phyloP scores from a whole-genome alignment of 2,797 vertebrate genomes.

The Lacerta bilineata region DNA sequence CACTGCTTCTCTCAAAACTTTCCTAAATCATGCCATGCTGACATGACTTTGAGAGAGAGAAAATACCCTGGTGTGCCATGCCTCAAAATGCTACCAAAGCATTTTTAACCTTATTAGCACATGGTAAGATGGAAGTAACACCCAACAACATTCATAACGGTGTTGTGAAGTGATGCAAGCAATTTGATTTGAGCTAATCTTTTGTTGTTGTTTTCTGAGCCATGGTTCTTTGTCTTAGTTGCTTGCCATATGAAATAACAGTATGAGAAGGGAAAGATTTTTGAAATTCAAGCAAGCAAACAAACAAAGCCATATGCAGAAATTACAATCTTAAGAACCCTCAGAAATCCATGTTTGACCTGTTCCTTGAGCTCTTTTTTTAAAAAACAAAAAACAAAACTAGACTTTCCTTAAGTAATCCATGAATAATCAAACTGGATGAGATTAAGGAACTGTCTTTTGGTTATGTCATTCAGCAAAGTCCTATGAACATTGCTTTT shows the following conservation, averaged over 20 bases:
- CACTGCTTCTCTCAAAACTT: background rate
- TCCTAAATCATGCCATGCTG: background rate
- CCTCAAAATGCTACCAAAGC: too few species aligned
- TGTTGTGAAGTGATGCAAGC: background rate
- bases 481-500: background rate
- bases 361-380: background rate
- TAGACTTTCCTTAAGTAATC: background rate
- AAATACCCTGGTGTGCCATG: background rate
- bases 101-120: background rate
- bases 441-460: background rate
- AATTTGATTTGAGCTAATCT: background rate
- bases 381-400: background rate
- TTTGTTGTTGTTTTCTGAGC: background rate
- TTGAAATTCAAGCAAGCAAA: background rate
- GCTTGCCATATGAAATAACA: background rate
- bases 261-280: background rate
- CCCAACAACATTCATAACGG: background rate
- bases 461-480: background rate
- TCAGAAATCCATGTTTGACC: background rate
- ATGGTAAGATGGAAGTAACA: background rate
- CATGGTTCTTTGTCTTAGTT: background rate
- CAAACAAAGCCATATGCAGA: background rate
- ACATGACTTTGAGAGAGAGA: background rate
- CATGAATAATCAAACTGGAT: background rate
- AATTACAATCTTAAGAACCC: background rate